phyloP scores from a whole-genome alignment of 2,797 vertebrate genomes.

The Sardinella longiceps region DNA sequence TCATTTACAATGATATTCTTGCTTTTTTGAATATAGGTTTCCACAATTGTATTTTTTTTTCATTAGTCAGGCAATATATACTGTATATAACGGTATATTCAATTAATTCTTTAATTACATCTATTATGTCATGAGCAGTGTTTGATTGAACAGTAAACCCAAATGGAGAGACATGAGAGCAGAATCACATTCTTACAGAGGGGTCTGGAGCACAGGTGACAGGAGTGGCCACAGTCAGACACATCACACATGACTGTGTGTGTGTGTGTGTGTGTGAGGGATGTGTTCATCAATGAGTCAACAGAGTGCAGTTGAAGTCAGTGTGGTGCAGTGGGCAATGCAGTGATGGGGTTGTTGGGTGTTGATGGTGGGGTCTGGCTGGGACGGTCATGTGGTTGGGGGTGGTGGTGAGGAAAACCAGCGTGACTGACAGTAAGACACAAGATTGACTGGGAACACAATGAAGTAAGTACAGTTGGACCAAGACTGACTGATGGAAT shows the following conservation, averaged over 20 bases:
- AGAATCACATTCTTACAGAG: slow-evolving; percentile 43
- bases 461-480: slow-evolving; percentile 19
- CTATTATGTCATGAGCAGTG: slow-evolving; percentile 48
- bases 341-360: slow-evolving; percentile 12
- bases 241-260: background rate
- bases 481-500: slow-evolving; percentile 23
- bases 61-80: slow-evolving; percentile 55
- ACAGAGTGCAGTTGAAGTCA: background rate
- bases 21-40: slow-evolving; percentile 50
- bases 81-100: slow-evolving; percentile 53
- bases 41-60: slow-evolving; percentile 49
- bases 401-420: background rate
- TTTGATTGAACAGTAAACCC: slow-evolving; percentile 36
- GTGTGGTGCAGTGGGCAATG: background rate
- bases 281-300: background rate
- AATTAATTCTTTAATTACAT: slow-evolving; percentile 53
- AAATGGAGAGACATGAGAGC: slow-evolving; percentile 31
- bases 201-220: slow-evolving; percentile 26
- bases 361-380: background rate
- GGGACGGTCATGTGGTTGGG: background rate
- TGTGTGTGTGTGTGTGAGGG: background rate
- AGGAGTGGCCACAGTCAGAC: background rate
- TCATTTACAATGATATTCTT: slow-evolving; percentile 53
- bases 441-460: slow-evolving; percentile 27
- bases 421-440: background rate